Percentiles rank a stretch among this genome's conserved stretches.
phyloP scores from a whole-genome alignment of 53 echinoderm and acorn worm genomes.

The Holothuria scabra region DNA sequence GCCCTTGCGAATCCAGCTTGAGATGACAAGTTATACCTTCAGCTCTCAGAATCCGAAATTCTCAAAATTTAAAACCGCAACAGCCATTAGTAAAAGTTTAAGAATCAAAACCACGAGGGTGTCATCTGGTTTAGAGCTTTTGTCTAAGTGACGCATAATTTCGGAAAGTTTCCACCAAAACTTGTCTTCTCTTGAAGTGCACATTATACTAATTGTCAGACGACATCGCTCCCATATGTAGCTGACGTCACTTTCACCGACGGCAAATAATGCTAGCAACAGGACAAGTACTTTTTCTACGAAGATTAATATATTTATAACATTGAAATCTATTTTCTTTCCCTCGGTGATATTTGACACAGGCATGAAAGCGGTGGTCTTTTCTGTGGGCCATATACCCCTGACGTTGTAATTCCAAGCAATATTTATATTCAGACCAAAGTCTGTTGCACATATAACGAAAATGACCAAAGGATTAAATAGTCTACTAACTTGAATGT shows the following conservation, averaged over 20 bases:
- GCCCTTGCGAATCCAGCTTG: no score
- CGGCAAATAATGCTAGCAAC: neutral
- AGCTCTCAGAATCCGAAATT: no score
- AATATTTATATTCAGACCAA: neutral
- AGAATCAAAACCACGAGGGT: no score
- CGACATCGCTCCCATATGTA: neutral
- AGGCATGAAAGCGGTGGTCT: neutral
- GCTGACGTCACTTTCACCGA: slow-evolving; percentile 11
- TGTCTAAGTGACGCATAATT: neutral
- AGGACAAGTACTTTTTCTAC: neutral
- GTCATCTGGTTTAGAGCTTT: no score
- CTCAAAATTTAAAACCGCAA: no score
- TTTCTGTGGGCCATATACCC: neutral
- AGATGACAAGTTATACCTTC: no score
- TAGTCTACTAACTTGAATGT: neutral
- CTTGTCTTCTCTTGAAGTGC: neutral
- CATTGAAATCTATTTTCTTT: neutral
- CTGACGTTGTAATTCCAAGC: slow-evolving; percentile 12
- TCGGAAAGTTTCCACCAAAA: neutral
- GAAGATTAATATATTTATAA: neutral
- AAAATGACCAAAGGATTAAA: slow-evolving; percentile 11
- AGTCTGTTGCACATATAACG: neutral
- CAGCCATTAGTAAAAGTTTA: no score
- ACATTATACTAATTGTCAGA: neutral
- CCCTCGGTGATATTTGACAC: neutral